phyloP scores from a whole-genome alignment of 2,888 invertebrate species.

The Chrysodeixis includens region DNA sequence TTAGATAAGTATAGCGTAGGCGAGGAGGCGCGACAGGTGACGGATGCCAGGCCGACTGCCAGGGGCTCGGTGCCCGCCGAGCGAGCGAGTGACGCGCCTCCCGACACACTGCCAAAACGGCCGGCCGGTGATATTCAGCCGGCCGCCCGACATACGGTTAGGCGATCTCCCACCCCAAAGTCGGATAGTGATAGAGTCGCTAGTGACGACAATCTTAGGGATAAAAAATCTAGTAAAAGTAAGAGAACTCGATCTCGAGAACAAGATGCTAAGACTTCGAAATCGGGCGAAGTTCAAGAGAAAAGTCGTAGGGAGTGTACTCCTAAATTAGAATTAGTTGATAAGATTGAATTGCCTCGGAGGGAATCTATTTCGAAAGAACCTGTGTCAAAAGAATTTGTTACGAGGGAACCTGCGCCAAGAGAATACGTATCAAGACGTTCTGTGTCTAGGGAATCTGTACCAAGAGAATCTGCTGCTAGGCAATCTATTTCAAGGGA shows the following conservation, averaged over 20 bases:
- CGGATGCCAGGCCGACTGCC: slow-evolving; percentile 58
- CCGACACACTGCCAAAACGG: slow-evolving; percentile 77
- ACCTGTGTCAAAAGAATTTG: slow-evolving; percentile 17
- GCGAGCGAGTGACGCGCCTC: slow-evolving; percentile 61
- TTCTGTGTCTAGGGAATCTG: slow-evolving; percentile 17
- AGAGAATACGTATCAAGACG: slow-evolving; percentile 20
- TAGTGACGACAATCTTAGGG: slow-evolving; percentile 74
- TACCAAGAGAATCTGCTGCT: slow-evolving; percentile 11
- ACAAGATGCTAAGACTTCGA: slow-evolving; percentile 34
- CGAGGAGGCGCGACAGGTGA: slow-evolving; percentile 61
- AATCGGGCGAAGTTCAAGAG: slow-evolving; percentile 29
- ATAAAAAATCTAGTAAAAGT: slow-evolving; percentile 56
- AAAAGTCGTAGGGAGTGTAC: slow-evolving; percentile 31
- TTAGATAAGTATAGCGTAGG: slow-evolving; percentile 57
- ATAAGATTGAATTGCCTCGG: slow-evolving; percentile 37
- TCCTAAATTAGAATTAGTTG: slow-evolving; percentile 36
- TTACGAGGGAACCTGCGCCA: slow-evolving; percentile 9
- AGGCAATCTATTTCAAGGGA: slow-evolving; percentile 24
- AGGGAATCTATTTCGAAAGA: slow-evolving; percentile 19
- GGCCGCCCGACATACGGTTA: slow-evolving; percentile 73
- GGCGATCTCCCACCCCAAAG: slow-evolving; percentile 80
- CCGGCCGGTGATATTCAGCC: slow-evolving; percentile 78
- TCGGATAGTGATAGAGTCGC: slow-evolving; percentile 65
- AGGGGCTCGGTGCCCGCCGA: slow-evolving; percentile 60
- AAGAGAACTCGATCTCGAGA: slow-evolving; percentile 42